Conservation (phyloP, 1,140 invertebrate genomes). For the Wiebesia pumilae region DNA sequence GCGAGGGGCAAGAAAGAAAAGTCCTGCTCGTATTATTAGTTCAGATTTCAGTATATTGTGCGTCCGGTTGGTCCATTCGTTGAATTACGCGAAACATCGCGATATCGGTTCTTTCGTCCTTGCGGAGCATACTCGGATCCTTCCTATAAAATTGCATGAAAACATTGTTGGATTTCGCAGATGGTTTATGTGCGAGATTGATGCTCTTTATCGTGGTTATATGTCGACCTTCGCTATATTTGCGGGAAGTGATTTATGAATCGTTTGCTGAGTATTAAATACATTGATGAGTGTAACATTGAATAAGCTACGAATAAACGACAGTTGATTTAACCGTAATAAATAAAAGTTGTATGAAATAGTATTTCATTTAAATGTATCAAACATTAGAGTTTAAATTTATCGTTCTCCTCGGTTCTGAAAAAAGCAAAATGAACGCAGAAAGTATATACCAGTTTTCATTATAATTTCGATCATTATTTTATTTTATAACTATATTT, state of each 20-base stretch:
- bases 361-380: no score
- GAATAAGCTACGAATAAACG: neutral
- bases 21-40: neutral
- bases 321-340: neutral
- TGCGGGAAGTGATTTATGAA: neutral
- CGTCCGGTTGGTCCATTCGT: neutral
- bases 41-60: neutral
- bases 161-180: slow-evolving; percentile 1
- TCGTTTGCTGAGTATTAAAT: neutral
- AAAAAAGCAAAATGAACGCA: no score
- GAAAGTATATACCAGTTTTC: no score
- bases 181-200: neutral
- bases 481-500: neutral
- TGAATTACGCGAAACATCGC: slow-evolving; percentile 18
- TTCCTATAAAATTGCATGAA: neutral
- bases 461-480: no score
- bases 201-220: neutral
- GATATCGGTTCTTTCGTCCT: neutral
- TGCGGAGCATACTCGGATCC: neutral
- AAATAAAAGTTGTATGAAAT: no score
- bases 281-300: neutral
- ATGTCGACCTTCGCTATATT: neutral
- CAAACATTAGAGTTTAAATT: no score
- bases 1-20: neutral
- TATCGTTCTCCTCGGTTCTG: no score